Evolutionary conservation across 2,797 vertebrate species (phyloP), one percentile per base, ranked within the genome.

Genomic region (Pyrocephalus nanus): DNA sequence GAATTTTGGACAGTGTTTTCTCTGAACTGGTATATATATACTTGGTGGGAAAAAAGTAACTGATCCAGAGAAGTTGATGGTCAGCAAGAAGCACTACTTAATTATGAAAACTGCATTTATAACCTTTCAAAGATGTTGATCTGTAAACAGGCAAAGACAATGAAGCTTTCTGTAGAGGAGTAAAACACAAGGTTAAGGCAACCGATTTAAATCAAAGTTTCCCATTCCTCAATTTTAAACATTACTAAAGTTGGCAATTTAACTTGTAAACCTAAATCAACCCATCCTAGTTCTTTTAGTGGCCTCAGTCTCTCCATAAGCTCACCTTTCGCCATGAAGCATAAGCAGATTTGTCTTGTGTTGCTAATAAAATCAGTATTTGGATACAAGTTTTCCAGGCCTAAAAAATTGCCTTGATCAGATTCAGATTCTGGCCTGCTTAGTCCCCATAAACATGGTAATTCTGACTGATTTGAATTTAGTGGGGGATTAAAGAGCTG

Each of bases 351-450:
- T 45, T 87, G 48, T 81, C 50, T 76, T 55, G 47, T 3, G 9
- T 72, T 64, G 42, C 42, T 73, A 47, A 83, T 60, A 60, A 70
- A 80, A 88, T 50, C 42, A 80, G 7, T 27, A 60, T 54, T 65
- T 80, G 43, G 23, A 81, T 14, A 21, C 8, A 20, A 75, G 51
- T 70, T 88, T 86, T 88, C 45, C 58, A 92, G 45, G 27, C 80
- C 80, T 83, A 36, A 26, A 85, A 61, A 85, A 91, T 0, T 57
- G 74, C 61, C 55, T 47, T 14, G 34, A 81, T 55, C 40, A 71
- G 72, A 79, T 54, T 67, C 65, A 86, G 54, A 93, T 93, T 88
- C 77, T 67, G 83, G 73, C 42, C 83, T 92, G 50, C 53, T 81
- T 50, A 45, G 64, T 55, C 40, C 42, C 57, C 62, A 81, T 55